A percentile compares a stretch with the other conserved stretches of the same genome.
Conservation (phyloP, 2,888 invertebrate genomes). For the Epiblema foenella region DNA sequence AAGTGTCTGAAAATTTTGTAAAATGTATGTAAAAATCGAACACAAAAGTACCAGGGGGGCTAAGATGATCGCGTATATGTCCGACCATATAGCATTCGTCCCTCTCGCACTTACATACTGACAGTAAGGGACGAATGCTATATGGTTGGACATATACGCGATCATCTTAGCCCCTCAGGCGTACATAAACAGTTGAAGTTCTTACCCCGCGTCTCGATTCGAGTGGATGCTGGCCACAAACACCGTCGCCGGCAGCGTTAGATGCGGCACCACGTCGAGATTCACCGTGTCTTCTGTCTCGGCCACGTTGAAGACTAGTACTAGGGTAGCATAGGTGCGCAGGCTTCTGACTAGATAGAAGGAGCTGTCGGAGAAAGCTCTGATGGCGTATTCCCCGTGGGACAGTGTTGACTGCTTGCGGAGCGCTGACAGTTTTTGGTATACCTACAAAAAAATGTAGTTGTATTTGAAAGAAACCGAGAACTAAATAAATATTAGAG, state of each 20-base stretch:
- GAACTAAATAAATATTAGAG: no score
- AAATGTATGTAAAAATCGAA: no score
- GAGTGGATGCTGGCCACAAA: constrained; percentile 62
- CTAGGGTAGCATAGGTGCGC: constrained; percentile 53
- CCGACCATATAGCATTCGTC: no score
- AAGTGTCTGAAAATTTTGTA: no score
- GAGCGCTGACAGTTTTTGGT: constrained; percentile 28
- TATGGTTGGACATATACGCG: no score
- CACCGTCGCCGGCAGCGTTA: constrained; percentile 57
- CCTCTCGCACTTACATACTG: no score
- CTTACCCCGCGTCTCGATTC: constrained; percentile 56
- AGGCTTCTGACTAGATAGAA: constrained; percentile 55
- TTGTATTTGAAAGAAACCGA: no score
- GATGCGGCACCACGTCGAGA: constrained; percentile 55
- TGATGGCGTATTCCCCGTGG: constrained; percentile 71
- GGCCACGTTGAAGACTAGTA: constrained; percentile 80
- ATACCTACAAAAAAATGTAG: constrained; percentile 21
- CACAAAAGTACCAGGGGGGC: no score
- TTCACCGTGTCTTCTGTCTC: constrained; percentile 63
- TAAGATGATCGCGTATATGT: no score
- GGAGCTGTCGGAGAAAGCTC: constrained; percentile 62
- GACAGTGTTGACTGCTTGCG: constrained; percentile 49
- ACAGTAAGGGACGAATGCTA: no score
- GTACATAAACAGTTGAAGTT: not conserved
- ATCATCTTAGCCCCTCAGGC: no score